These are phyloP conservation scores for Penaeus japonicus DNA, from an alignment of 1,140 invertebrate species.

Conservation along the genomic window DNA sequence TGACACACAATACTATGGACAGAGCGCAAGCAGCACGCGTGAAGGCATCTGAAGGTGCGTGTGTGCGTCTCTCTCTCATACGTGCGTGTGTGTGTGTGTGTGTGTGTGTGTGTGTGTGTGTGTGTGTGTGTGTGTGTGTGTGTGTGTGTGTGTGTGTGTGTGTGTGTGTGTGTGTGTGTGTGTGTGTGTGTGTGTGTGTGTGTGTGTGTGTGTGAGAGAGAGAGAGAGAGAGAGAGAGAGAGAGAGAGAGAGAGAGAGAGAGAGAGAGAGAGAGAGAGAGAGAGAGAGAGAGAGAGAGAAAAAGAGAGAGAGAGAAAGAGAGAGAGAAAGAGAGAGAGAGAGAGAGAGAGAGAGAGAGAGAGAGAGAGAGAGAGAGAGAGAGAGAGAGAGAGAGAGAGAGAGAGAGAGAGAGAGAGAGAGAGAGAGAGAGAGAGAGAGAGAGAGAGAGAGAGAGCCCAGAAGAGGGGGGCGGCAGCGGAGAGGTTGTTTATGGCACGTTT, in stretches of 20 bases:
- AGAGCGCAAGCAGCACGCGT: neutral
- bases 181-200: neutral
- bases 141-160: constrained; percentile 6
- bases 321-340: no score
- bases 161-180: neutral
- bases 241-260: no score
- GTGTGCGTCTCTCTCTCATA: neutral
- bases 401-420: no score
- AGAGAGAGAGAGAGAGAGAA: no score
- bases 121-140: neutral
- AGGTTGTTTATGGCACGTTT: neutral
- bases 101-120: neutral
- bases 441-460: neutral
- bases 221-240: neutral
- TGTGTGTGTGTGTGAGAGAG: neutral
- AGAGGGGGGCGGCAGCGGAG: neutral
- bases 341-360: no score
- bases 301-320: no score
- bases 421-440: neutral
- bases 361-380: no score
- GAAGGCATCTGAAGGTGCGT: neutral
- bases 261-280: no score
- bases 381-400: no score
- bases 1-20: no score
- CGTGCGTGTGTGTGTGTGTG: no score